These are phyloP conservation scores for Oreohelix idahoensis DNA, from an alignment of 1,140 invertebrate species.

Conservation along the genomic window DNA sequence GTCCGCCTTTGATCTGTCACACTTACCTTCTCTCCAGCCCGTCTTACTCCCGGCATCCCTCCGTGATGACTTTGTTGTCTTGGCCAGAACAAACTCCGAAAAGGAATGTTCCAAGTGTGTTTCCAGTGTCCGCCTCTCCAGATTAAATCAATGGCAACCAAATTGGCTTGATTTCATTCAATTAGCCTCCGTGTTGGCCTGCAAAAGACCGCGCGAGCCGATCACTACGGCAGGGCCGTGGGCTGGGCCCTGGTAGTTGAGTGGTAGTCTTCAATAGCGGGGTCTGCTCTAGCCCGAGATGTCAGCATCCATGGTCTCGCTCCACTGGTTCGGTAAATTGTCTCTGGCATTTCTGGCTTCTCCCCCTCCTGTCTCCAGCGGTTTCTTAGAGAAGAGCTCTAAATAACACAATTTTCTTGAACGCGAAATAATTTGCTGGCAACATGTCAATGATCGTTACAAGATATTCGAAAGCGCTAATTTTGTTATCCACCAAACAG, in stretches of 20 bases:
- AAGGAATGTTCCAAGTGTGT: not conserved
- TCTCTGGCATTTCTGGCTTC: constrained; percentile 9
- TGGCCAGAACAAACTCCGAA: not conserved
- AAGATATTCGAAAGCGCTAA: too few species aligned
- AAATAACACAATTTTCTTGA: not conserved
- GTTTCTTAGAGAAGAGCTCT: not conserved
- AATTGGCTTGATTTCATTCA: constrained; percentile 38
- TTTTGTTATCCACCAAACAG: too few species aligned
- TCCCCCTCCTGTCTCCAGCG: not conserved
- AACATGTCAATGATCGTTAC: too few species aligned
- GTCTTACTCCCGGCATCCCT: too few species aligned
- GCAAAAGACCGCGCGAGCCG: not conserved
- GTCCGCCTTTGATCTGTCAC: too few species aligned
- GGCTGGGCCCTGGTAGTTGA: not conserved
- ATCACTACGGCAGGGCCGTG: not conserved
- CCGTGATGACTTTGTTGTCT: too few species aligned
- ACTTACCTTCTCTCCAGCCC: too few species aligned
- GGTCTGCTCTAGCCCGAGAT: not conserved
- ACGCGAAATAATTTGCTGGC: not conserved
- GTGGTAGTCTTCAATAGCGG: not conserved
- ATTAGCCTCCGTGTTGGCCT: constrained; percentile 12
- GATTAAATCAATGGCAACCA: not conserved
- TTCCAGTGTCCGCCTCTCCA: not conserved
- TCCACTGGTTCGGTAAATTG: constrained; percentile 29
- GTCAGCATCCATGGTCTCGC: constrained; percentile 13